A percentile compares a stretch with the other conserved stretches of the same genome.
Conservation (phyloP, 2,797 vertebrate genomes). For the Poeciliopsis infans region DNA sequence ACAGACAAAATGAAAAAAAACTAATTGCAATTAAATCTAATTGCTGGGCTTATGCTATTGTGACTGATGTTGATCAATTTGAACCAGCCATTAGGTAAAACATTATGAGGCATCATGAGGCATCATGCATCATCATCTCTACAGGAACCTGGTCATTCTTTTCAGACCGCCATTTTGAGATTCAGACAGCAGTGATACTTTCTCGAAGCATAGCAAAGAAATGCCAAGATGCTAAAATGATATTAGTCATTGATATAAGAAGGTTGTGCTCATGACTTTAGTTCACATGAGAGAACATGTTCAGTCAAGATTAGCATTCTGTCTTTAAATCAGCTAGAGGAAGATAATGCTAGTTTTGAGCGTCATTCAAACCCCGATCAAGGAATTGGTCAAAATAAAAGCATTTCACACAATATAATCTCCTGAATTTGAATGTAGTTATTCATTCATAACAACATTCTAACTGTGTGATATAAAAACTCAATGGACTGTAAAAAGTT, state of each 20-base stretch:
- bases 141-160: neutral
- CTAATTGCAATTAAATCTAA: neutral
- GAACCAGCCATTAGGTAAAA: neutral
- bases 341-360: neutral
- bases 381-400: neutral
- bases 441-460: too few species aligned
- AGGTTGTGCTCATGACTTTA: neutral
- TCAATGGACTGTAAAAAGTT: neutral
- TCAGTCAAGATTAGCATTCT: neutral
- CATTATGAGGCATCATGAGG: neutral
- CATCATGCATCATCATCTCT: neutral
- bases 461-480: neutral
- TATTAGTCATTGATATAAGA: neutral
- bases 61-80: neutral
- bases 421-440: neutral
- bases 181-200: neutral
- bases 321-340: neutral
- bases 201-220: neutral
- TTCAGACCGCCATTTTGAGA: neutral
- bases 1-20: neutral
- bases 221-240: neutral
- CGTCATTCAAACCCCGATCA: neutral
- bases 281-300: neutral
- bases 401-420: neutral
- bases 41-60: neutral